These are phyloP conservation scores for Protosalanx chinensis DNA, from an alignment of 2,797 vertebrate species.

Conservation along the genomic window DNA sequence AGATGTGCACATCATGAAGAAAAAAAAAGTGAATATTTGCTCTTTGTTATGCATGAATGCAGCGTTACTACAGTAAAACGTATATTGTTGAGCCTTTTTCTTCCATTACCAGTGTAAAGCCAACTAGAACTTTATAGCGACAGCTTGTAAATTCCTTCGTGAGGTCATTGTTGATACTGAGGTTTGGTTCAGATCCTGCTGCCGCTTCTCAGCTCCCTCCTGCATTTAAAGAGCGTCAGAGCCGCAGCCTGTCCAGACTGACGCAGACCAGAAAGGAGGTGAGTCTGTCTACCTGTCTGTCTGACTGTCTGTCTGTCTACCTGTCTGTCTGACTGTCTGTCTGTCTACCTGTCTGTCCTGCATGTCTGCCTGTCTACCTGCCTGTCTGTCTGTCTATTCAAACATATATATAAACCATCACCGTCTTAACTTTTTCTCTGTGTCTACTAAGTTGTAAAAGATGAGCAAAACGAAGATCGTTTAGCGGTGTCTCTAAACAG, in stretches of 20 bases:
- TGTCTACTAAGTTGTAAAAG: background rate
- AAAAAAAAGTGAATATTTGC: too few species aligned
- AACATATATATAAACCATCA: background rate
- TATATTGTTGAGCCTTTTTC: conserved; percentile 1
- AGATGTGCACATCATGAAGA: background rate
- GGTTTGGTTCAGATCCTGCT: conserved; percentile 61
- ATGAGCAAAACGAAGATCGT: background rate
- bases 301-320: background rate
- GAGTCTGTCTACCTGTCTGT: background rate
- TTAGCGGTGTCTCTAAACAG: too few species aligned
- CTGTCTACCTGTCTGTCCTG: background rate
- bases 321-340: background rate
- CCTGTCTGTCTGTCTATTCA: background rate
- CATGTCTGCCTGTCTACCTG: background rate
- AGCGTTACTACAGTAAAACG: conserved; percentile 16
- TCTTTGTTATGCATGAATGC: background rate
- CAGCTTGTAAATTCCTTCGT: conserved; percentile 69
- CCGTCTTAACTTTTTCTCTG: background rate
- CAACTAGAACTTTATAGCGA: conserved; percentile 38
- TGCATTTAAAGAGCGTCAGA: conserved; percentile 59
- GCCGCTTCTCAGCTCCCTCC: conserved; percentile 25
- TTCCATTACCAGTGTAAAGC: conserved; percentile 15
- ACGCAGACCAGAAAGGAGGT: conserved; percentile 32
- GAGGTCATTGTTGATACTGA: conserved; percentile 74
- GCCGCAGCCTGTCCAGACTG: conserved; percentile 33